Conservation (phyloP, 2,797 vertebrate genomes). For the Gobio occitaniae region DNA sequence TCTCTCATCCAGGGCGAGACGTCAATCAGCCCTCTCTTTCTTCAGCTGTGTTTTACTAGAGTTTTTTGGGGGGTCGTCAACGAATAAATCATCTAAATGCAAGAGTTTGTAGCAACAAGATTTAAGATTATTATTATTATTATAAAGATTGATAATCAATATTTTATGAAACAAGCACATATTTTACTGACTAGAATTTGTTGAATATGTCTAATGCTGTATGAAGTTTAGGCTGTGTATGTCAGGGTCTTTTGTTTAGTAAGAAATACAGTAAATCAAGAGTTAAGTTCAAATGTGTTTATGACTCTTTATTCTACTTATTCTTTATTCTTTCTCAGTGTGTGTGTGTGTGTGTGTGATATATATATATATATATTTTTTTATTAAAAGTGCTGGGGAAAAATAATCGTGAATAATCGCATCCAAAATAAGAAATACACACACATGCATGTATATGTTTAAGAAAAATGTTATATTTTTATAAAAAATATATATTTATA, state of each 20-base stretch:
- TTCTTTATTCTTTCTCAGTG: background rate
- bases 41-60: conserved; percentile 43
- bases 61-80: conserved; percentile 31
- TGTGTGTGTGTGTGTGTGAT: no score
- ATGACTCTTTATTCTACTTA: conserved; percentile 24
- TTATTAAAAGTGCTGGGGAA: no score
- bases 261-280: conserved; percentile 62
- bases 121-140: conserved; percentile 65
- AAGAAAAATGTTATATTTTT: no score
- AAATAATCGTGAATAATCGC: no score
- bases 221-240: conserved; percentile 69
- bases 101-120: conserved; percentile 76
- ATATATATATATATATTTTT: no score
- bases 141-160: conserved; percentile 66
- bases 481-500: no score
- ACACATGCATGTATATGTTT: no score
- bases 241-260: conserved; percentile 70
- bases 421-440: no score
- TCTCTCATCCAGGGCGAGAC: background rate
- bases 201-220: conserved; percentile 72
- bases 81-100: conserved; percentile 61
- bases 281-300: conserved; percentile 45
- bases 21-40: conserved; percentile 26
- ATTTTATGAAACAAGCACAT: conserved; percentile 81
- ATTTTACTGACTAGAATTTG: conserved; percentile 76